Conservation (phyloP, 2,888 invertebrate species). For the Brenthis ino region DNA sequence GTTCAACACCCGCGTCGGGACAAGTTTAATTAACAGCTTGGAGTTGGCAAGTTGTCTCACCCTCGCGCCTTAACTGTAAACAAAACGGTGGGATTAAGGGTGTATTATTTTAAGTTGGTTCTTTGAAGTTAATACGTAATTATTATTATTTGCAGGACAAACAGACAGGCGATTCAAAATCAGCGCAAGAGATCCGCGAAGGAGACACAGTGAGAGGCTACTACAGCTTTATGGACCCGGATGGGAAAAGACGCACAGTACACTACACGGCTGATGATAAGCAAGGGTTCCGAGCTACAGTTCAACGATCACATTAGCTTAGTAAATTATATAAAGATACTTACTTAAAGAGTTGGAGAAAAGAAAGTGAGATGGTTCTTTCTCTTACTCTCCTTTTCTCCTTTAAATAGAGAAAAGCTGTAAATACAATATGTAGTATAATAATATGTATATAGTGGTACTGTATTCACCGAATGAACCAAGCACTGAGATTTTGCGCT, state of each 20-base stretch:
- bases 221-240: slow-evolving; percentile 64
- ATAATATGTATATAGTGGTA: too few species aligned
- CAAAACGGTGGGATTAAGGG: too few species aligned
- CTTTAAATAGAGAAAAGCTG: too few species aligned
- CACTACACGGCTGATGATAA: slow-evolving; percentile 64
- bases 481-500: too few species aligned
- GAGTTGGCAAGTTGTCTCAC: too few species aligned
- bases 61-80: too few species aligned
- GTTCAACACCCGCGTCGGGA: too few species aligned
- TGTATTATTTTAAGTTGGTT: too few species aligned
- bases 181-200: slow-evolving; percentile 56
- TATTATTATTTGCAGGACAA: slow-evolving; percentile 56
- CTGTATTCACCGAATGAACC: too few species aligned
- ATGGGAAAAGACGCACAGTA: slow-evolving; percentile 64
- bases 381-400: neutral
- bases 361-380: neutral
- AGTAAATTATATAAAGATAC: neutral
- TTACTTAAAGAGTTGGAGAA: neutral
- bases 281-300: slow-evolving; percentile 57
- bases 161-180: slow-evolving; percentile 59
- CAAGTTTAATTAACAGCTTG: too few species aligned
- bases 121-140: neutral
- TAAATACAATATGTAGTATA: too few species aligned
- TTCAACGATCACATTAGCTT: slow-evolving; percentile 45
- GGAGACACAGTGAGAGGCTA: slow-evolving; percentile 60